phyloP scores from a whole-genome alignment of 1,140 invertebrate species.

The Medauroidea extradentata region DNA sequence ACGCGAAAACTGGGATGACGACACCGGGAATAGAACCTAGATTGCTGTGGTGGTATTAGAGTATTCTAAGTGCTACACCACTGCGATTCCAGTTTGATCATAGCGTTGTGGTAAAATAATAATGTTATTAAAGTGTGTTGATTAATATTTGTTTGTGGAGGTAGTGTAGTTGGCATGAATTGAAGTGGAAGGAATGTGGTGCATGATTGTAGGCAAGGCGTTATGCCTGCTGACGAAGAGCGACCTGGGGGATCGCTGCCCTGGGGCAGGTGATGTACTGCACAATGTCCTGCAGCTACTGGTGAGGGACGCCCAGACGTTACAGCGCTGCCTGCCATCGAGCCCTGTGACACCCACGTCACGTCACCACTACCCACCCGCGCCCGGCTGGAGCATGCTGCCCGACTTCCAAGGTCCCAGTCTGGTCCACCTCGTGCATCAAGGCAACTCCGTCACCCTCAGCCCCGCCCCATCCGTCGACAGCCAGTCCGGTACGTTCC shows the following conservation, averaged over 20 bases:
- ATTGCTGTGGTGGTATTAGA: no score
- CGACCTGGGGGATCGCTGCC: constrained; percentile 85
- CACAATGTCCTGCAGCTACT: constrained; percentile 90
- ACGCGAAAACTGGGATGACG: no score
- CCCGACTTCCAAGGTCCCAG: constrained; percentile 33
- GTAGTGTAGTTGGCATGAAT: no score
- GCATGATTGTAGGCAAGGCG: constrained; percentile 66
- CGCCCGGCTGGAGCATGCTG: constrained; percentile 66
- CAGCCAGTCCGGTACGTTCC: constrained; percentile 65
- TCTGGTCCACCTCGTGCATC: constrained; percentile 55
- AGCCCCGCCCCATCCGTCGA: constrained; percentile 85
- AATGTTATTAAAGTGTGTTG: no score
- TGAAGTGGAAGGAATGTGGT: no score
- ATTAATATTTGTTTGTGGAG: no score
- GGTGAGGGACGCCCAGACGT: constrained; percentile 69
- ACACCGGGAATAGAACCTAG: no score
- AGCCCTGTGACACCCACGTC: constrained; percentile 80
- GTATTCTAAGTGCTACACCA: no score
- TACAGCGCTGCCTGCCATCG: constrained; percentile 70
- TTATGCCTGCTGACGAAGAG: constrained; percentile 83
- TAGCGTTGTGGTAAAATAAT: no score
- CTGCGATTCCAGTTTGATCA: no score
- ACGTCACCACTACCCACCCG: constrained; percentile 67
- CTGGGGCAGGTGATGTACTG: constrained; percentile 86
- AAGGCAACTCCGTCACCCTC: constrained; percentile 77